Percentiles rank a stretch among this genome's conserved stretches.
phyloP scores from a whole-genome alignment of 2,888 invertebrate genomes.

The Tethea ocularis region DNA sequence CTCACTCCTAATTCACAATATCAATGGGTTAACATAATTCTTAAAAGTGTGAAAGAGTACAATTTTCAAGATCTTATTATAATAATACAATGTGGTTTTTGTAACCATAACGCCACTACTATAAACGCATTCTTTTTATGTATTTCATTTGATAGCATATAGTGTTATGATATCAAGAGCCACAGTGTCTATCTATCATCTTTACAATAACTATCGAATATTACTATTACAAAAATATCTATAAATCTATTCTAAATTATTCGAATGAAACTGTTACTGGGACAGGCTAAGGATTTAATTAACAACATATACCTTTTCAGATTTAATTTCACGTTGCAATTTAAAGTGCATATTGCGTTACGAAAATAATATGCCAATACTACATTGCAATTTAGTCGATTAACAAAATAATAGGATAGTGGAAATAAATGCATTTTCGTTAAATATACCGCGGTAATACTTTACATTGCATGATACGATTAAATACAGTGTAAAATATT shows the following conservation, averaged over 20 bases:
- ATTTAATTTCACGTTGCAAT: conserved; percentile 58
- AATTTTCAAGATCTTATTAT: conserved; percentile 64
- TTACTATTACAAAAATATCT: conserved; percentile 82
- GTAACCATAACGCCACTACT: conserved; percentile 35
- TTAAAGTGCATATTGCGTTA: conserved; percentile 57
- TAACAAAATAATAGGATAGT: conserved; percentile 50
- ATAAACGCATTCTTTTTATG: conserved; percentile 18
- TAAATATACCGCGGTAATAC: conserved; percentile 32
- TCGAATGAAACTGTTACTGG: conserved; percentile 72
- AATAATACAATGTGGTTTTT: conserved; percentile 43
- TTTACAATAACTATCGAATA: conserved; percentile 72
- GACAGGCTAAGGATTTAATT: conserved; percentile 80
- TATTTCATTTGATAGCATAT: conserved; percentile 16
- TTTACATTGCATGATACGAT: conserved; percentile 21
- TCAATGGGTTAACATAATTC: conserved; percentile 69
- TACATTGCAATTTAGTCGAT: conserved; percentile 57
- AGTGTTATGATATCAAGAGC: conserved; percentile 43
- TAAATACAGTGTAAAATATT: conserved; percentile 28
- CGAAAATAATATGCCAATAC: conserved; percentile 53
- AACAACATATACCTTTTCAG: conserved; percentile 78
- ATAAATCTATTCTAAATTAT: conserved; percentile 79
- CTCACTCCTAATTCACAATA: conserved; percentile 81
- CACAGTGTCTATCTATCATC: conserved; percentile 50
- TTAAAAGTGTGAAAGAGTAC: conserved; percentile 69
- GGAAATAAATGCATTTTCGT: conserved; percentile 65